Conservation (phyloP, 2,888 invertebrate genomes). For the Platynereis dumerilii region DNA sequence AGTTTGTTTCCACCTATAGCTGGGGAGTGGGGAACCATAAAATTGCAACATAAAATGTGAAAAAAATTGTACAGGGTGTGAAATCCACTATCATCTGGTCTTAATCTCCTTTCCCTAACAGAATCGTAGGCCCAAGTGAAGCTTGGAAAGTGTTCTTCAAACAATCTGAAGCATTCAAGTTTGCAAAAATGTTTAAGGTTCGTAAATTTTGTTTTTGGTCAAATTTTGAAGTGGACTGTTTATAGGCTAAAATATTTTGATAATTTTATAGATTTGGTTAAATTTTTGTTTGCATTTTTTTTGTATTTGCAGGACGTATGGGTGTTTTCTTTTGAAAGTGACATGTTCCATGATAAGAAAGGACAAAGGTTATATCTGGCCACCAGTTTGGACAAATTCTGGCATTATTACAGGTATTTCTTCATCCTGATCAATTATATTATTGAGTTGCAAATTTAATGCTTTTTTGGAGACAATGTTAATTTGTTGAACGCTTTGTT, state of each 20-base stretch:
- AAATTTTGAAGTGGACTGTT: not conserved
- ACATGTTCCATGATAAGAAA: constrained; percentile 37
- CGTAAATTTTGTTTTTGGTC: not conserved
- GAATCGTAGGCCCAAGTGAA: too few species aligned
- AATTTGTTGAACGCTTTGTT: too few species aligned
- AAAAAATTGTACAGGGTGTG: too few species aligned
- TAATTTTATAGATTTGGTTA: constrained; percentile 7
- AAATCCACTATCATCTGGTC: too few species aligned
- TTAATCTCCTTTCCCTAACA: too few species aligned
- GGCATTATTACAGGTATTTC: constrained; percentile 56
- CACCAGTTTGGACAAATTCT: constrained; percentile 53
- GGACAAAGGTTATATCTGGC: constrained; percentile 56
- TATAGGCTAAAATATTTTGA: not conserved
- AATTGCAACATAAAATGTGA: too few species aligned
- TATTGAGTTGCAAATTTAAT: constrained; percentile 5
- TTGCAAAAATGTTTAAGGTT: constrained; percentile 8
- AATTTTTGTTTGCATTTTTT: not conserved
- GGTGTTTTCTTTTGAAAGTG: constrained; percentile 59
- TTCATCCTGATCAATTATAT: not conserved
- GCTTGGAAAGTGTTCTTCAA: too few species aligned
- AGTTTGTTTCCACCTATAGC: too few species aligned
- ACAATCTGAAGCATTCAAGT: too few species aligned
- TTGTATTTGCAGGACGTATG: constrained; percentile 52
- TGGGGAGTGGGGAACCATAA: too few species aligned
- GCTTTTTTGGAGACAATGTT: too few species aligned